These are phyloP conservation scores for Charina bottae DNA, from an alignment of 2,113 vertebrate species.

Conservation along the genomic window DNA sequence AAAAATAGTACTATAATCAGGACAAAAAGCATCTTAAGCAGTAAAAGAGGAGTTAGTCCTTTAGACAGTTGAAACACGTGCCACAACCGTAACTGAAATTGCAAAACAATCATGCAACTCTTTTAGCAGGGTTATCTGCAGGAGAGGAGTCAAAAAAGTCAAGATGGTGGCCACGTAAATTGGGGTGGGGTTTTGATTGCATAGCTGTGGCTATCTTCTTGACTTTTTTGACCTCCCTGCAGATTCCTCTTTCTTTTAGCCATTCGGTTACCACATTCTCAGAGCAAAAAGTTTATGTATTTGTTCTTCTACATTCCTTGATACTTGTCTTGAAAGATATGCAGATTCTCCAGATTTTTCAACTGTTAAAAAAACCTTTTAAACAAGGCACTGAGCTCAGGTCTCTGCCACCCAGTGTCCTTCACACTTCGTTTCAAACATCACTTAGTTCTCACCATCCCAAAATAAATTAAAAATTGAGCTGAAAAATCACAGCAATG, in stretches of 20 bases:
- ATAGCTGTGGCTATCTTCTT: too few species aligned
- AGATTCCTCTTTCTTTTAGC: neutral
- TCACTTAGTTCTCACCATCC: too few species aligned
- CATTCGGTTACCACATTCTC: neutral
- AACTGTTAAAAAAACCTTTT: too few species aligned
- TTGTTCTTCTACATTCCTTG: neutral
- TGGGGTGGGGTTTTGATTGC: too few species aligned
- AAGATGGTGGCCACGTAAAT: neutral
- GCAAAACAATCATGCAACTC: neutral
- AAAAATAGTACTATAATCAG: neutral
- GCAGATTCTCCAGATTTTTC: neutral
- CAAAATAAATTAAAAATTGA: too few species aligned
- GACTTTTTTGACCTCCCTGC: neutral
- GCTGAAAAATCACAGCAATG: too few species aligned
- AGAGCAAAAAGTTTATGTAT: neutral
- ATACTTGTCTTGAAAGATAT: neutral
- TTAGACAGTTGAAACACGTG: neutral
- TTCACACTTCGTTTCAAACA: too few species aligned
- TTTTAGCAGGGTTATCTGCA: neutral
- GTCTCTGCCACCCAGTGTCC: too few species aligned
- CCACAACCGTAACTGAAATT: neutral
- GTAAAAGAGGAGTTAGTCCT: neutral
- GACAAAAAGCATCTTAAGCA: neutral
- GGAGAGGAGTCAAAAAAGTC: neutral
- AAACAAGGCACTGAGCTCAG: too few species aligned